A percentile compares a stretch with the other conserved stretches of the same genome.
Evolutionary conservation across 1,140 invertebrate species (phyloP).

Genomic region (Trissolcus basalis): DNA sequence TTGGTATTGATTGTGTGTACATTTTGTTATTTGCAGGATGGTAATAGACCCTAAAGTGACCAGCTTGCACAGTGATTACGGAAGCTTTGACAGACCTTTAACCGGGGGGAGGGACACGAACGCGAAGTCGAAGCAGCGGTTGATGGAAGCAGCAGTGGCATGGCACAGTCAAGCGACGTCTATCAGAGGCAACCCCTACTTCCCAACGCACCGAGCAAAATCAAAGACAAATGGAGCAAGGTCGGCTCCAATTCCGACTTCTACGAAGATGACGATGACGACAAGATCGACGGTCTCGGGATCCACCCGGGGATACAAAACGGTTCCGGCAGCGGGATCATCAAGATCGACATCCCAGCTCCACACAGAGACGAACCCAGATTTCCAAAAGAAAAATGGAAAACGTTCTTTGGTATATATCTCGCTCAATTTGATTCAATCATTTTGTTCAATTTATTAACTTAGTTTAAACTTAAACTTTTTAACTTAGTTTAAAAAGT

Average conservation of each 20-base stretch:
- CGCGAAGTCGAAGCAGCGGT: constrained; percentile 69
- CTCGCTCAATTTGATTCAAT: not conserved
- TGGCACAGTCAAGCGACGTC: constrained; percentile 76
- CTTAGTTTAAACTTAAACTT: too few species aligned
- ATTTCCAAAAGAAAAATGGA: constrained; percentile 84
- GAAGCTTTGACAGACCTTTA: constrained; percentile 75
- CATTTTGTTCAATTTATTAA: too few species aligned
- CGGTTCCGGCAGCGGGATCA: constrained; percentile 72
- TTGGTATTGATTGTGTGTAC: not conserved
- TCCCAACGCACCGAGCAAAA: constrained; percentile 70
- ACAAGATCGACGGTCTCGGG: constrained; percentile 69
- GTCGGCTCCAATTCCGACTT: constrained; percentile 70
- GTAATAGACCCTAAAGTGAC: constrained; percentile 77
- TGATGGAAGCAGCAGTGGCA: constrained; percentile 71
- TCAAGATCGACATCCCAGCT: constrained; percentile 78
- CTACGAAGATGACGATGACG: constrained; percentile 74
- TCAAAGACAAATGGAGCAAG: constrained; percentile 72
- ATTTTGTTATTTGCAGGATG: constrained; percentile 74
- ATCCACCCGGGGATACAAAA: constrained; percentile 67
- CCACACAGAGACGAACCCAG: constrained; percentile 79
- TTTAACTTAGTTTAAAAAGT: too few species aligned
- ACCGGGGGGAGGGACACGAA: constrained; percentile 66
- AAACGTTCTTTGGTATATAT: constrained; percentile 80
- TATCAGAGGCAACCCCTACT: constrained; percentile 77
- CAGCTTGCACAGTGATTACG: constrained; percentile 77